Base-by-base conservation (phyloP, 2,888 invertebrate genomes). In the Brachyptera risi region DNA sequence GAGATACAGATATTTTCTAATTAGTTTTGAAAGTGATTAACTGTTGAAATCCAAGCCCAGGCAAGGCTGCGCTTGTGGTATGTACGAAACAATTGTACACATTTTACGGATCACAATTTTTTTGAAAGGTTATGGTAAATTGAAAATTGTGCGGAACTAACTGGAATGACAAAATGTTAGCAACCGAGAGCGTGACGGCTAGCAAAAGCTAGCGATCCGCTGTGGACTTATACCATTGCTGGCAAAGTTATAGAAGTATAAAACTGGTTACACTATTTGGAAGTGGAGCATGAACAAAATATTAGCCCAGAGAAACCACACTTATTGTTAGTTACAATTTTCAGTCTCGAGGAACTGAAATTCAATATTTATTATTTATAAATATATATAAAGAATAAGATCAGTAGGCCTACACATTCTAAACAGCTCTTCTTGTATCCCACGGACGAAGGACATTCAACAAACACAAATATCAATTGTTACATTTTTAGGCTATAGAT, bases 251-350 rank as follows among this genome's bases (percentile, higher is more conserved):
- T 5, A 31, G 31, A 31, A 31, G 5, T 31, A 5, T 31, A 7
- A 31, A 44, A 44, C 44, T 44, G 44, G 44, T 44, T 17, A 15
- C 35, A 54, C 37, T 31, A 31, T 31, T 31, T 31, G 38, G 21
- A 54, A 54, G 37, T 54, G 54, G 54, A 54, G 54, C 54, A 37
- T 35, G 37, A 54, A 54, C 35, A 1, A 37, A 35, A 54, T 37
- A 54, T 21, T 54, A 54, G 54, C 54, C 37, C 54, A 37, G 54
- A 54, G 54, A 54, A 54, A 54, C 35, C 21, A 35, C 19, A 21
- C 13, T 3, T 21, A 44, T 3, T 21, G 44, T 17, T 44, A 3
- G 21, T 44, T 44, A 44, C 11, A 31, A 11, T 31, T 31, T 11
- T 31, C 31, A 11, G 7, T 11, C 7, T 31, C 11, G 5, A 31